Percentiles rank a stretch among this genome's conserved stretches.
These are phyloP conservation scores for Catostylus mosaicus DNA, from an alignment of 30 jellyfish, hydroid and myxozoan species.

Conservation along the genomic window DNA sequence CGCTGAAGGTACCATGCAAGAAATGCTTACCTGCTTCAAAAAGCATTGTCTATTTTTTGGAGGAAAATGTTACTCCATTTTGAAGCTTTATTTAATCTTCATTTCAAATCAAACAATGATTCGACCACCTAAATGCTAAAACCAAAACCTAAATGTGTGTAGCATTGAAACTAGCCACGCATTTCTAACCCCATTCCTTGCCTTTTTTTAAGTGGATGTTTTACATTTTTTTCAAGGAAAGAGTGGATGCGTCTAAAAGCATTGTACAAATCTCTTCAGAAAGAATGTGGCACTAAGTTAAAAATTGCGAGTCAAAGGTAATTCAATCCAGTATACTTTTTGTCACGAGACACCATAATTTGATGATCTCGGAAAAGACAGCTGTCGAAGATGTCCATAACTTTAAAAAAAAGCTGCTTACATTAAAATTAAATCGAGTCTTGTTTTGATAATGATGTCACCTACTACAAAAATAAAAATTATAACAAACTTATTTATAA, in stretches of 20 bases:
- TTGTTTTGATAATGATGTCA: too few relatives aligned
- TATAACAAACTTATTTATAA: too few relatives aligned
- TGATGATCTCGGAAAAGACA: too few relatives aligned
- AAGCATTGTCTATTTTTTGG: not conserved
- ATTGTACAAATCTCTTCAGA: slow-evolving; percentile 14
- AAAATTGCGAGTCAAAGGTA: too few relatives aligned
- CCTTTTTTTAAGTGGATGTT: not conserved
- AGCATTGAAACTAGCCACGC: not conserved
- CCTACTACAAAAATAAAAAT: too few relatives aligned
- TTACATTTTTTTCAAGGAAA: slow-evolving; percentile 11
- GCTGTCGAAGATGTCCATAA: too few relatives aligned
- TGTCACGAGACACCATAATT: too few relatives aligned
- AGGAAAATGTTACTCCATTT: not conserved
- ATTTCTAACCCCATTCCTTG: not conserved
- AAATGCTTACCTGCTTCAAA: too few relatives aligned
- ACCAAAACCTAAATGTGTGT: not conserved
- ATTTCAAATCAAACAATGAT: not conserved
- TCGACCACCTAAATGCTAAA: not conserved
- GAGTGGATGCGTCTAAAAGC: slow-evolving; percentile 29
- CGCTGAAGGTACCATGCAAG: too few relatives aligned
- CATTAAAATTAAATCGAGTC: too few relatives aligned
- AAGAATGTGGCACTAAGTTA: not conserved
- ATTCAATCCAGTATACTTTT: too few relatives aligned
- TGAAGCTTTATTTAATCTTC: not conserved
- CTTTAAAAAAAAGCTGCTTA: too few relatives aligned